Evolutionary conservation across 1,140 invertebrate genomes (phyloP).

Genomic region (Chrysomallon squamiferum): DNA sequence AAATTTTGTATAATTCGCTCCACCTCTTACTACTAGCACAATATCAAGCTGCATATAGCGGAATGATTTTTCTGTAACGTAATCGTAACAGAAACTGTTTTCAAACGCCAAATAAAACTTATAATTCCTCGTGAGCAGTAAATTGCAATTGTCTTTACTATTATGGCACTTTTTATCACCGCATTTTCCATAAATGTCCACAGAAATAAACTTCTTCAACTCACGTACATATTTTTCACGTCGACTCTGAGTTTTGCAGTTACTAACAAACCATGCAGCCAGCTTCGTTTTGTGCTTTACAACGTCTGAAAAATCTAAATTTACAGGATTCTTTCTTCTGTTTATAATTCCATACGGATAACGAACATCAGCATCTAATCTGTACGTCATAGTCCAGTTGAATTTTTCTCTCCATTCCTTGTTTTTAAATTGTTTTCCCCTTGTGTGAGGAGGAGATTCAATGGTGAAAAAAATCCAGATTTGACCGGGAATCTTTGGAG

Average conservation of each 20-base stretch:
- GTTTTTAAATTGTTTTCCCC: no score
- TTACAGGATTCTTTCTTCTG: neutral
- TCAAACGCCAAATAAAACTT: conserved; percentile 51
- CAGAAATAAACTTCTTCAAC: conserved; percentile 19
- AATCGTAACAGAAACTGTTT: conserved; percentile 68
- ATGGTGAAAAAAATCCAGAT: no score
- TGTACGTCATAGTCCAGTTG: conserved; percentile 39
- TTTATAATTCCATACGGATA: conserved; percentile 10
- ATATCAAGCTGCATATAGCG: neutral
- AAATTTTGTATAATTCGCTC: conserved; percentile 12
- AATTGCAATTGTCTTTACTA: neutral
- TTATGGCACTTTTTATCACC: conserved; percentile 16
- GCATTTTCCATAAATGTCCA: conserved; percentile 40
- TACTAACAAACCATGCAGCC: conserved; percentile 72
- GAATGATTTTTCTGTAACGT: conserved; percentile 96
- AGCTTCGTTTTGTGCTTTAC: conserved; percentile 18
- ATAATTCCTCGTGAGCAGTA: conserved; percentile 20
- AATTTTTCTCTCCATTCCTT: conserved; percentile 7
- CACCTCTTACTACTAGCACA: conserved; percentile 16
- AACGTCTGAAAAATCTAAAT: conserved; percentile 7
- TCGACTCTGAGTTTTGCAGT: conserved; percentile 43
- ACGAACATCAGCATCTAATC: conserved; percentile 29
- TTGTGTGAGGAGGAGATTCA: no score
- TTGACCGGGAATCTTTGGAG: no score
- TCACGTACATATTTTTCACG: conserved; percentile 21